These are phyloP conservation scores for Pocillopora meandrina DNA, from an alignment of 92 coral and sea anemone genomes.

Conservation along the genomic window DNA sequence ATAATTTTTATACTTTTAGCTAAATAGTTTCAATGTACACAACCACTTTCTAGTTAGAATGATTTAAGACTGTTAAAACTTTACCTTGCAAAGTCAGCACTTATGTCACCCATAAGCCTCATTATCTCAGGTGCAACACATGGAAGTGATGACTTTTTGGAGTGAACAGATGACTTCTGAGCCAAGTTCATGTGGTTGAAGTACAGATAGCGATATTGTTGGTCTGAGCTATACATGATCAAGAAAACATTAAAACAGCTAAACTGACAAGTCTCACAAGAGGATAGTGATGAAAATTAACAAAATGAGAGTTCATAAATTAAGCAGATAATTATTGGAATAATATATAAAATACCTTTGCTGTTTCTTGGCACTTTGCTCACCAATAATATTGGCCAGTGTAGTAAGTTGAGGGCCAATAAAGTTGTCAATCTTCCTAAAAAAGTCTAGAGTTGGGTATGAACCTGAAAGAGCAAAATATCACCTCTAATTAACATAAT, in stretches of 20 bases:
- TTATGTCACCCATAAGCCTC: constrained; percentile 91
- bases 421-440: constrained; percentile 76
- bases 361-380: constrained; percentile 85
- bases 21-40: too few species aligned
- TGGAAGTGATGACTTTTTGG: constrained; percentile 73
- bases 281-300: background rate
- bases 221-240: constrained; percentile 68
- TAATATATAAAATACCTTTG: constrained; percentile 26
- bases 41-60: too few species aligned
- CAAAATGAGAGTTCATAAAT: background rate
- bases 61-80: background rate
- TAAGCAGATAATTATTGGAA: background rate
- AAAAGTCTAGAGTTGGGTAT: constrained; percentile 79
- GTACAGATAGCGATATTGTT: constrained; percentile 94
- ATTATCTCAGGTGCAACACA: constrained; percentile 95
- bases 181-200: constrained; percentile 99
- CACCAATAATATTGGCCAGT: constrained; percentile 84
- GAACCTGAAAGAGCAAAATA: constrained; percentile 44
- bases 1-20: too few species aligned
- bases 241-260: background rate
- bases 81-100: constrained; percentile 95
- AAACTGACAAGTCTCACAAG: background rate
- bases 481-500: background rate
- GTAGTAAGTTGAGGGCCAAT: constrained; percentile 94
- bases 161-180: constrained; percentile 94